phyloP scores from a whole-genome alignment of 2,113 vertebrate genomes.

The Dicaeum eximium region DNA sequence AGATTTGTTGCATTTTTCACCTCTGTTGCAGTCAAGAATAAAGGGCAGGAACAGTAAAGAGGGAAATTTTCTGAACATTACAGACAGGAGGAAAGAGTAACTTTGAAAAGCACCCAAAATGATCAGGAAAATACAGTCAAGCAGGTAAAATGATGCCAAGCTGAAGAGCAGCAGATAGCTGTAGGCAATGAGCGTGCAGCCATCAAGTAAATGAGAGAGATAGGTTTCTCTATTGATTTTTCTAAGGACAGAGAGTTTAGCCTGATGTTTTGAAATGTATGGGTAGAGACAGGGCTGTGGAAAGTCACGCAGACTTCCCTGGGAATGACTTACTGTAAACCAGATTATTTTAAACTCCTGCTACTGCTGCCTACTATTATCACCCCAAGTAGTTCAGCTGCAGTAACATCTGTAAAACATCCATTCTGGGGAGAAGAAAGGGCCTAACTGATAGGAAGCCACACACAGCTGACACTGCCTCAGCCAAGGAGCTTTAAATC shows the following conservation, averaged over 20 bases:
- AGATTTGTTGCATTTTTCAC: background rate
- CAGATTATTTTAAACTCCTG: constrained; percentile 2
- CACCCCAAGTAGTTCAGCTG: constrained; percentile 1
- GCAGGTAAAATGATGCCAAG: background rate
- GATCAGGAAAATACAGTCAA: background rate
- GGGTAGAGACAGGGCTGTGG: background rate
- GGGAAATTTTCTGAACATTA: background rate
- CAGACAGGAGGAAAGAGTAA: background rate
- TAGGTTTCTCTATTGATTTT: constrained; percentile 24
- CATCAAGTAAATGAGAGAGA: constrained; percentile 16
- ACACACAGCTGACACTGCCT: background rate
- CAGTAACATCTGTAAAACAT: constrained; percentile 22
- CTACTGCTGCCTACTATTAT: background rate
- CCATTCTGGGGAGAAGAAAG: background rate
- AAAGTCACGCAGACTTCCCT: background rate
- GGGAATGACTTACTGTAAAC: background rate
- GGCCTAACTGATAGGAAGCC: background rate
- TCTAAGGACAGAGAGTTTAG: background rate
- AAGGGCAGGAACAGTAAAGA: background rate
- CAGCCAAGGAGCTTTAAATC: background rate
- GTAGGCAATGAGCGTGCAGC: background rate
- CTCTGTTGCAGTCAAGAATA: background rate
- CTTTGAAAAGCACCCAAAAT: background rate
- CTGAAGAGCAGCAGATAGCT: constrained; percentile 6
- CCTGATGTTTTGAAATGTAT: background rate